These are phyloP conservation scores for Rhynchotus rufescens DNA, from an alignment of 2,797 vertebrate species.

Conservation along the genomic window DNA sequence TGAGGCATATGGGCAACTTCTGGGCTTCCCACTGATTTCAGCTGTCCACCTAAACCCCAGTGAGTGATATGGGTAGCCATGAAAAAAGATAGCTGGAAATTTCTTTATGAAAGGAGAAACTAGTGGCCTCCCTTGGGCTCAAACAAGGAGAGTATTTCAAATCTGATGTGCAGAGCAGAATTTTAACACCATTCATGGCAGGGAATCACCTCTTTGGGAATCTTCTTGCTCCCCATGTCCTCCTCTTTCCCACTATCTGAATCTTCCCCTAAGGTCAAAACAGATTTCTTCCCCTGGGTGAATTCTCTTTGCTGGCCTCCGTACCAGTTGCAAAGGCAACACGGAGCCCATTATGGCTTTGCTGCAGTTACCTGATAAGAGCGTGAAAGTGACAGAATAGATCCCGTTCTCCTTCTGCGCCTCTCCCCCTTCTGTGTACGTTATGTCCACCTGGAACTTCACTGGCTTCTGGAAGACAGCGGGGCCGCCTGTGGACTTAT, in stretches of 20 bases:
- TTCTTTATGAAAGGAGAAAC: not conserved
- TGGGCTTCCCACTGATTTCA: not conserved
- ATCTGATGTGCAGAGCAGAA: not conserved
- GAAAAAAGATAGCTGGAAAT: not conserved
- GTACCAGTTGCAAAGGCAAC: not conserved
- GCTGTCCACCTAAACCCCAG: not conserved
- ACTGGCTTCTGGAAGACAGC: constrained; percentile 99
- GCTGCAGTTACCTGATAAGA: constrained; percentile 90
- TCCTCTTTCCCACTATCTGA: not conserved
- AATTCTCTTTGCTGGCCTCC: not conserved
- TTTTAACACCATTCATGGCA: not conserved
- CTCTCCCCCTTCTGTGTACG: constrained; percentile 94
- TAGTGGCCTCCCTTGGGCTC: not conserved
- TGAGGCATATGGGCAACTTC: not conserved
- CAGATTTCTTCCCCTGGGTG: not conserved
- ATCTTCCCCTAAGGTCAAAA: not conserved
- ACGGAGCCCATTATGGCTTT: not conserved
- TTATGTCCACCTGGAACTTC: constrained; percentile 99
- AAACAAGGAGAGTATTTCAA: not conserved
- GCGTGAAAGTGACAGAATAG: constrained; percentile 98
- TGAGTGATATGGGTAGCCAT: not conserved
- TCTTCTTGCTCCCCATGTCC: not conserved
- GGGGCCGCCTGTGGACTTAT: constrained; percentile 95
- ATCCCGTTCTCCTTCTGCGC: constrained; percentile 96
- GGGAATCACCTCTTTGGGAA: not conserved